phyloP scores from a whole-genome alignment of 2,797 vertebrate species.

The Sciurus carolinensis region DNA sequence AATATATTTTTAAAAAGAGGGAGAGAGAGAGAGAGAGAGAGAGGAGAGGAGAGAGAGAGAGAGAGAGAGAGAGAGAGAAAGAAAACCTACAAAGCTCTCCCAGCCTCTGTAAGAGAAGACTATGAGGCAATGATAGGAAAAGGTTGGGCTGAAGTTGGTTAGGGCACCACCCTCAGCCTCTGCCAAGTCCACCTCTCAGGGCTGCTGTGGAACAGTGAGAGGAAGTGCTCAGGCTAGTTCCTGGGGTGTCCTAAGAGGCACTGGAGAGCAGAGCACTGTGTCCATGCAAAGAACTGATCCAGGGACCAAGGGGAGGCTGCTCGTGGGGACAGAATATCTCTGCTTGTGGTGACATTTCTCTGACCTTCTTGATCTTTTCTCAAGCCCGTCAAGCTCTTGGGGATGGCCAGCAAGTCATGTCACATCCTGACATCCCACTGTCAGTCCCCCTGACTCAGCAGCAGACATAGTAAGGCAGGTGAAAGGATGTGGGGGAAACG shows the following conservation, averaged over 20 bases:
- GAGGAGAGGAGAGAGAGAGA: no score
- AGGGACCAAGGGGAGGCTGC: accelerated
- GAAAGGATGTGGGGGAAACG: conserved; percentile 69
- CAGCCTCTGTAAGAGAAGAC: not conserved
- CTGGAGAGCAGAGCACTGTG: no score
- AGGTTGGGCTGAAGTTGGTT: no score
- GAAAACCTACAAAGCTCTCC: not conserved
- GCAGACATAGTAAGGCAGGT: not conserved
- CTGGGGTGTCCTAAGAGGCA: not conserved
- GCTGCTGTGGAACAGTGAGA: not conserved
- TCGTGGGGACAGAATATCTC: not conserved
- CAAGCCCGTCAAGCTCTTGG: not conserved
- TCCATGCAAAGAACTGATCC: not conserved
- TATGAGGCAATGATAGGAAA: accelerated
- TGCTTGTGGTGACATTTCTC: not conserved
- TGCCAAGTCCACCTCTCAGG: accelerated
- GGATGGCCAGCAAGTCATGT: not conserved
- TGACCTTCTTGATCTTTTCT: not conserved
- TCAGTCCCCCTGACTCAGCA: conserved; percentile 73
- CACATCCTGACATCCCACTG: not conserved
- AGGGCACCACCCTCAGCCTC: no score
- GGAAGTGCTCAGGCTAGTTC: not conserved
- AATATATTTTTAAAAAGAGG: no score
- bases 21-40: no score
- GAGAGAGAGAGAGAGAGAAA: no score